A percentile compares a stretch with the other conserved stretches of the same genome.
Conservation (phyloP, 2,888 invertebrate genomes). For the Scaptomyza parva region DNA sequence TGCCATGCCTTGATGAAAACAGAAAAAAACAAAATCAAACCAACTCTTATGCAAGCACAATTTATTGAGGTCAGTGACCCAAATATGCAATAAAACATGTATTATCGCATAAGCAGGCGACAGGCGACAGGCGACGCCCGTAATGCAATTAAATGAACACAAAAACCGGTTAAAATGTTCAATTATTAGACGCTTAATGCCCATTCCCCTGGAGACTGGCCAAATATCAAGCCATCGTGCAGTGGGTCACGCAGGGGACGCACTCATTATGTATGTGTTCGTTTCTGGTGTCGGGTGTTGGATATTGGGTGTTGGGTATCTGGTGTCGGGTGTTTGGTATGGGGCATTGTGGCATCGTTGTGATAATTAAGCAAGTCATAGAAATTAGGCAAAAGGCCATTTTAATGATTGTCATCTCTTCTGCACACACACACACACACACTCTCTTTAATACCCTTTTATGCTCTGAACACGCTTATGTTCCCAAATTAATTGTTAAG, state of each 20-base stretch:
- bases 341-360: slow-evolving; percentile 53
- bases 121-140: slow-evolving; percentile 37
- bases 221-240: slow-evolving; percentile 5
- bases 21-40: slow-evolving; percentile 32
- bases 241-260: slow-evolving; percentile 47
- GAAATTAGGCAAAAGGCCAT: slow-evolving; percentile 80
- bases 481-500: slow-evolving; percentile 33
- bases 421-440: slow-evolving; percentile 32
- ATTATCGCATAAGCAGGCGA: slow-evolving; percentile 45
- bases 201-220: slow-evolving; percentile 40
- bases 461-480: slow-evolving; percentile 39
- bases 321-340: slow-evolving; percentile 31
- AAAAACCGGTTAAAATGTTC: slow-evolving; percentile 75
- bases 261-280: slow-evolving; percentile 9
- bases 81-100: slow-evolving; percentile 45
- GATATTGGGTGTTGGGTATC: not conserved
- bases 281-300: slow-evolving; percentile 11
- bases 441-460: slow-evolving; percentile 60
- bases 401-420: slow-evolving; percentile 78
- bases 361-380: slow-evolving; percentile 81
- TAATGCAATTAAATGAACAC: slow-evolving; percentile 72
- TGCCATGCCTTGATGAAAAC: slow-evolving; percentile 29
- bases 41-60: slow-evolving; percentile 16
- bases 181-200: slow-evolving; percentile 79
- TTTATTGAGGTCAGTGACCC: slow-evolving; percentile 52